Evolutionary conservation across 2,888 invertebrate genomes (phyloP).

Genomic region (Drosophila hamatofila): DNA sequence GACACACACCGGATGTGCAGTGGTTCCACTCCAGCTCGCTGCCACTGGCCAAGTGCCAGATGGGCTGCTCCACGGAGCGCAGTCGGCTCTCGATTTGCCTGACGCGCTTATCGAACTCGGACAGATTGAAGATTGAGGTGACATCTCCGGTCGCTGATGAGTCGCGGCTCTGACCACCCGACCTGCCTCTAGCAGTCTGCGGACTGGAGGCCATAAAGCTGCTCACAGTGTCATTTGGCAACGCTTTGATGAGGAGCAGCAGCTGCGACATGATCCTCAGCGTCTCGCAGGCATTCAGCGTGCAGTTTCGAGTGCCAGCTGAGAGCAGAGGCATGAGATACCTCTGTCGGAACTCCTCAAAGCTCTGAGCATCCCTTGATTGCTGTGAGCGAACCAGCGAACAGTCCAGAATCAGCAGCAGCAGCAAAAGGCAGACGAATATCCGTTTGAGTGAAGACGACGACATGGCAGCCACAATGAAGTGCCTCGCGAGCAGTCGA

Average conservation of each 20-base stretch:
- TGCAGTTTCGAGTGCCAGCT: constrained; percentile 81
- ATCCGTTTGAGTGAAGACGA: constrained; percentile 21
- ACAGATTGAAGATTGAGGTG: constrained; percentile 57
- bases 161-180: background rate
- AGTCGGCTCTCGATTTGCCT: constrained; percentile 87
- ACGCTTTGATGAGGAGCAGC: constrained; percentile 70
- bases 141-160: constrained; percentile 19
- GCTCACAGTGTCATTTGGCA: constrained; percentile 40
- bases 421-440: constrained; percentile 12
- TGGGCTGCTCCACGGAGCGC: constrained; percentile 88
- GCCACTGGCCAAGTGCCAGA: constrained; percentile 87
- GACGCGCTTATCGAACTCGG: constrained; percentile 81
- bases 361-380: constrained; percentile 44
- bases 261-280: constrained; percentile 84
- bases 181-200: background rate
- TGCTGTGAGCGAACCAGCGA: constrained; percentile 21
- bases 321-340: constrained; percentile 72
- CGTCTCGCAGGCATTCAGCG: constrained; percentile 86
- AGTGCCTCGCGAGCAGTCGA: background rate
- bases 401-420: background rate
- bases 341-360: constrained; percentile 77
- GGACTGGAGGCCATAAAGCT: constrained; percentile 3
- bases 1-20: constrained; percentile 88
- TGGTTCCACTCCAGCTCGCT: constrained; percentile 87
- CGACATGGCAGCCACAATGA: constrained; percentile 40